Evolutionary conservation across 1,140 invertebrate species (phyloP).

Genomic region (Bombus pyrosoma): DNA sequence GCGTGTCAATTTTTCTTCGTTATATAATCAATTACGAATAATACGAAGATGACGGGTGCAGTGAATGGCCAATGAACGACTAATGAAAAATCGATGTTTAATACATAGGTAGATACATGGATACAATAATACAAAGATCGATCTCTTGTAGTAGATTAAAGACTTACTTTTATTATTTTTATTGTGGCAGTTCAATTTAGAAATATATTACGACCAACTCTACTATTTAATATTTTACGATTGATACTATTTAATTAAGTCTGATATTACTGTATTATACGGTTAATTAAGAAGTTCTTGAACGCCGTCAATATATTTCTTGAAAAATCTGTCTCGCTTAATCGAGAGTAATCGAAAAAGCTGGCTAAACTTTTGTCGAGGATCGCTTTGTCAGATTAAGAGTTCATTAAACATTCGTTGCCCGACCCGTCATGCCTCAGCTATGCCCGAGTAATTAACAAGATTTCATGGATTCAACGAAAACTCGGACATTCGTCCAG

Average conservation of each 20-base stretch:
- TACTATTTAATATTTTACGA: background rate
- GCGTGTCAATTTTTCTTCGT: background rate
- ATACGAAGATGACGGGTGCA: background rate
- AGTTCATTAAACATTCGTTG: background rate
- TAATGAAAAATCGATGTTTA: background rate
- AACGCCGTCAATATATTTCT: too few relatives aligned
- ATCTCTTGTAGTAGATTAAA: too few relatives aligned
- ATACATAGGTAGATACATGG: too few relatives aligned
- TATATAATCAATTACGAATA: background rate
- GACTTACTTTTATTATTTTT: too few relatives aligned
- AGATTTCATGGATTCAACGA: background rate
- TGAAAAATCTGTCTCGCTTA: background rate
- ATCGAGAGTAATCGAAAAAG: background rate
- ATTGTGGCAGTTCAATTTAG: too few relatives aligned
- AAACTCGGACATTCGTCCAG: background rate
- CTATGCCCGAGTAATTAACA: slow-evolving; percentile 2
- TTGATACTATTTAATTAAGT: background rate
- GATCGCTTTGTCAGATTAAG: background rate
- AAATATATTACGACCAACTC: too few relatives aligned
- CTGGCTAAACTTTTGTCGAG: background rate
- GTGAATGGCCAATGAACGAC: background rate
- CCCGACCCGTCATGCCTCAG: background rate
- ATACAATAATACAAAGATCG: too few relatives aligned
- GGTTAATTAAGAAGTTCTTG: background rate
- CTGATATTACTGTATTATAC: background rate